phyloP scores from a whole-genome alignment of 2,797 vertebrate species.

The Jordanella pulchra region DNA sequence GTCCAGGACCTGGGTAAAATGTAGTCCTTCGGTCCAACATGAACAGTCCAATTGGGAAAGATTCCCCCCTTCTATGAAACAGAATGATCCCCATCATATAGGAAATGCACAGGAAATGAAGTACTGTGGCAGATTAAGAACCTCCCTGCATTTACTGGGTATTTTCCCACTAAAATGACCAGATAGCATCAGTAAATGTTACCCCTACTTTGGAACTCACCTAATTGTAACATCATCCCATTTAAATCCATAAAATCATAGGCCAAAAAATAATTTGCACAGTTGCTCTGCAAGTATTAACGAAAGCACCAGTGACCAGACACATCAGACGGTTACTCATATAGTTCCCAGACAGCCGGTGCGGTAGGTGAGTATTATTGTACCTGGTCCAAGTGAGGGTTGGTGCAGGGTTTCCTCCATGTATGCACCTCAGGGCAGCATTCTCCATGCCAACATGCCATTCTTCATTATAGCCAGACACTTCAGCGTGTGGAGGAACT shows the following conservation, averaged over 20 bases:
- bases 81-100: neutral
- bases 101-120: too few species aligned
- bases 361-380: slow-evolving; percentile 28
- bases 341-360: slow-evolving; percentile 29
- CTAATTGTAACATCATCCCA: neutral
- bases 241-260: slow-evolving; percentile 1
- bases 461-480: slow-evolving; percentile 78
- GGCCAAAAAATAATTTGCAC: slow-evolving; percentile 15
- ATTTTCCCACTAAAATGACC: neutral
- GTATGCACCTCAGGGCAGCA: slow-evolving; percentile 81
- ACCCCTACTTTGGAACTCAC: neutral
- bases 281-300: neutral
- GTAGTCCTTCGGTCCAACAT: neutral
- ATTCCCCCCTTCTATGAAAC: neutral
- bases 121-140: neutral
- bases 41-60: neutral
- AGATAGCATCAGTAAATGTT: neutral
- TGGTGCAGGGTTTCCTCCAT: slow-evolving; percentile 86
- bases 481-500: slow-evolving; percentile 84
- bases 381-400: slow-evolving; percentile 89
- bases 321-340: slow-evolving; percentile 63
- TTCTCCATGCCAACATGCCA: slow-evolving; percentile 84
- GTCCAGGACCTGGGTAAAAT: neutral
- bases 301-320: slow-evolving; percentile 36
- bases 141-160: neutral